Percentiles rank a stretch among this genome's conserved stretches.
Conservation (phyloP, 2,113 vertebrate species). For the Oreochromis tanganicae region DNA sequence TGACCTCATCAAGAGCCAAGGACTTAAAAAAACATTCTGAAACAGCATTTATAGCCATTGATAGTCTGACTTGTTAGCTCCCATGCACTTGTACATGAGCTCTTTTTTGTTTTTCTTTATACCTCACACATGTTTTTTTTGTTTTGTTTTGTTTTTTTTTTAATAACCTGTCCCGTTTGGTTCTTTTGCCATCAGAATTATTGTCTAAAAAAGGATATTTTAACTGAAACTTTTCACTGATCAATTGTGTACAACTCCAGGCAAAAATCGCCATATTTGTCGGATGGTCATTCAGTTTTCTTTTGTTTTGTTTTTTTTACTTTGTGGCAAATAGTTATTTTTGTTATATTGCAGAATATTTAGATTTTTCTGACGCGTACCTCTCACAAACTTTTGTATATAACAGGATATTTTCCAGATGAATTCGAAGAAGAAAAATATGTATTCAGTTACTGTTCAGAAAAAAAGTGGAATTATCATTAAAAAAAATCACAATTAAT, state of each 20-base stretch:
- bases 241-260: not conserved
- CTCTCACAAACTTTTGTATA: not conserved
- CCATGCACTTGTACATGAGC: not conserved
- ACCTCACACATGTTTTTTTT: not conserved
- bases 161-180: no score
- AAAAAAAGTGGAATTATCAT: not conserved
- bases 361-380: rapidly evolving
- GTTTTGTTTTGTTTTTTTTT: no score
- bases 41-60: not conserved
- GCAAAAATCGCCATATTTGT: not conserved
- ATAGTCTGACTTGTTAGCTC: not conserved
- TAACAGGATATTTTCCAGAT: not conserved
- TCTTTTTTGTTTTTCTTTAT: not conserved
- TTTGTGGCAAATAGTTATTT: not conserved
- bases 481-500: not conserved
- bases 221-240: not conserved
- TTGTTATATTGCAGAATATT: not conserved
- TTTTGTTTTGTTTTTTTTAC: not conserved
- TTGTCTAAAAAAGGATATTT: no score
- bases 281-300: not conserved
- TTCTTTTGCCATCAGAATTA: no score
- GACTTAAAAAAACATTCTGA: not conserved
- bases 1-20: not conserved
- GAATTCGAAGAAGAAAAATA: not conserved
- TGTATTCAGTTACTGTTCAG: not conserved